Evolutionary conservation across 2,888 invertebrate species (phyloP).

Genomic region (Criorhina ranunculi): DNA sequence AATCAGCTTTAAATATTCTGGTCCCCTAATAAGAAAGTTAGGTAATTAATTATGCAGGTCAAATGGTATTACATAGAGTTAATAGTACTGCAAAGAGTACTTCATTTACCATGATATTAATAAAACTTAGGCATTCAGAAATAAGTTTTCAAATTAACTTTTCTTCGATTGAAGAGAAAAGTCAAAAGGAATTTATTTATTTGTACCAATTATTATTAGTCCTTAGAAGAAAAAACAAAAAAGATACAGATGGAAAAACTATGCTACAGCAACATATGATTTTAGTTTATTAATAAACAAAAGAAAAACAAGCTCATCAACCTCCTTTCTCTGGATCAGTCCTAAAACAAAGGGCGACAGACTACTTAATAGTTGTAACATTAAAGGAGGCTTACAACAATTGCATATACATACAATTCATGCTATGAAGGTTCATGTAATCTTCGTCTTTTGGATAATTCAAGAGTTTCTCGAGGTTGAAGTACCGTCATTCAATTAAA

Average conservation of each 20-base stretch:
- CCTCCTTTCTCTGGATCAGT: no score
- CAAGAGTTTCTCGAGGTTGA: no score
- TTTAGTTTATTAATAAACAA: no score
- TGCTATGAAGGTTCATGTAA: no score
- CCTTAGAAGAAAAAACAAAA: not conserved
- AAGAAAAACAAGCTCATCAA: no score
- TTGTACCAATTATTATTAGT: not conserved
- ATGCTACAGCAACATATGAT: no score
- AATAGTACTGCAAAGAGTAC: not conserved
- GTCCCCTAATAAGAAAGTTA: not conserved
- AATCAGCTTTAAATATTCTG: not conserved
- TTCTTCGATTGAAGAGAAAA: not conserved
- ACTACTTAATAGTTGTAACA: no score
- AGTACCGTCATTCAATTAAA: no score
- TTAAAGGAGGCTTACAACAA: no score
- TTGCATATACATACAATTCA: no score
- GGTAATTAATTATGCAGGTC: not conserved
- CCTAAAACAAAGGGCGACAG: no score
- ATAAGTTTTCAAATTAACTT: not conserved
- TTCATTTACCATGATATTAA: not conserved
- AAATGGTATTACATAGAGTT: not conserved
- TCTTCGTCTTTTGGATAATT: no score
- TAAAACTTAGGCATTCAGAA: not conserved
- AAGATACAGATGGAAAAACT: not conserved
- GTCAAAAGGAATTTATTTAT: not conserved